Base-by-base conservation (phyloP, 2,113 vertebrate genomes). In the Excalfactoria chinensis region DNA sequence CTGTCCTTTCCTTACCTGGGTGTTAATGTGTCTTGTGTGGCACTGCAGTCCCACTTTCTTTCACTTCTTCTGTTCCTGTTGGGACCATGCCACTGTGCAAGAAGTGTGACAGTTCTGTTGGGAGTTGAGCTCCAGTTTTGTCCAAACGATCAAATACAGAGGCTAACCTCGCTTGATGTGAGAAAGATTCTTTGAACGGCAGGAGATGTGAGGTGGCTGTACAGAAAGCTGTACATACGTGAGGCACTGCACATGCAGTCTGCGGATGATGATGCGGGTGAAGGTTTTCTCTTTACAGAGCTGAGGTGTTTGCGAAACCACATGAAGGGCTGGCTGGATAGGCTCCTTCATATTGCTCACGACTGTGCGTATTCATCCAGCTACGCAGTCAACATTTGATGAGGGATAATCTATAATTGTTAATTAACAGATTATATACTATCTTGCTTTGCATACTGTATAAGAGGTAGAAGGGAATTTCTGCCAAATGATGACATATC, bases 171-270 rank as follows among this genome's bases (percentile, higher is more conserved):
- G 16, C 20, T 28, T 46, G 25, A 67, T 62, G 15, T 53, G 35
- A 59, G 53, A 72, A 68, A 48, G 37, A 41, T 12, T 32, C 0
- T 0, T 26, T 72, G 0, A 0, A 16, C 70, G 35, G n/a, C 30
- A 78, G 70, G 37, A 48, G 30, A 26, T 8, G 7, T 15, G 23
- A 32, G 16, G 62, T n/a, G 44, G 32, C 17, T 21, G 37, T 37
- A 63, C 10, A 40, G 60, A 63, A 35, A 10, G 16, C 25, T 59
- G 28, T 44, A 25, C 0, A 1, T 51, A 11, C 67, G 67, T 35
- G 13, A 77, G 48, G 30, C 40, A 35, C 14, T 46, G 56, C 9
- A 35, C 13, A 16, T 21, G 14, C 7, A 41, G 21, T 35, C 15
- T 68, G 43, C 40, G 25, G n/a, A 28, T 53, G 75, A n/a, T 7